phyloP scores from a whole-genome alignment of 1,140 invertebrate species.

The Drosophila asahinai region DNA sequence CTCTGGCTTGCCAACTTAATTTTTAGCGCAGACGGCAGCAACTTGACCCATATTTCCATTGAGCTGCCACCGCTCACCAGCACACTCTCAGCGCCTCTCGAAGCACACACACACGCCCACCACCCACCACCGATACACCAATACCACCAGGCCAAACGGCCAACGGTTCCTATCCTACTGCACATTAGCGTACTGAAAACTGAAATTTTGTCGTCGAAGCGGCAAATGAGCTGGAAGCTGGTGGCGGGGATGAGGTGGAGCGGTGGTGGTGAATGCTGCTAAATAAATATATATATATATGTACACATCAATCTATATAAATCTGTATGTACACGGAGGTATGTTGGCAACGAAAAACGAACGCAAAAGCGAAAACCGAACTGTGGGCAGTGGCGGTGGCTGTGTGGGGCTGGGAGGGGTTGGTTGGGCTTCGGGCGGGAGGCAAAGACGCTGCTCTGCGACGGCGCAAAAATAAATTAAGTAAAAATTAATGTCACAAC shows the following conservation, averaged over 20 bases:
- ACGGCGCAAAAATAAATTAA: slow-evolving; percentile 84
- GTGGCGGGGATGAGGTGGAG: background rate
- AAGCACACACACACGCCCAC: slow-evolving; percentile 59
- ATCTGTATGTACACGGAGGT: slow-evolving; percentile 48
- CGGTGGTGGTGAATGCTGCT: slow-evolving; percentile 35
- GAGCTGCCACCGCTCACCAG: slow-evolving; percentile 46
- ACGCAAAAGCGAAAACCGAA: slow-evolving; percentile 64
- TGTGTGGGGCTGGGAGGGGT: background rate
- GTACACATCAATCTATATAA: slow-evolving; percentile 42
- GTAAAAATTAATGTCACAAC: slow-evolving; percentile 80
- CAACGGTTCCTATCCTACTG: slow-evolving; percentile 18
- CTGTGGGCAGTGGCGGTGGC: slow-evolving; percentile 29
- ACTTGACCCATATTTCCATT: slow-evolving; percentile 83
- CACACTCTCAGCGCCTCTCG: slow-evolving; percentile 64
- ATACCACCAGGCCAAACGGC: background rate
- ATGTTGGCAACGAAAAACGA: slow-evolving; percentile 67
- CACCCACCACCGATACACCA: background rate
- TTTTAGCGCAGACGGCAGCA: slow-evolving; percentile 80
- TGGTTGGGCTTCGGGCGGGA: slow-evolving; percentile 5
- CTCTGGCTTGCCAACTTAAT: slow-evolving; percentile 65
- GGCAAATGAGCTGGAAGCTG: slow-evolving; percentile 79
- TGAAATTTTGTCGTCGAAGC: slow-evolving; percentile 82
- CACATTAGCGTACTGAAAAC: slow-evolving; percentile 78
- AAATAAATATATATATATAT: slow-evolving; percentile 51
- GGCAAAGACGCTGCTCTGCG: slow-evolving; percentile 62